Evolutionary conservation across 2,888 invertebrate species (phyloP), one percentile per base, ranked within the genome.

Genomic region (Leptinotarsa haldemani): DNA sequence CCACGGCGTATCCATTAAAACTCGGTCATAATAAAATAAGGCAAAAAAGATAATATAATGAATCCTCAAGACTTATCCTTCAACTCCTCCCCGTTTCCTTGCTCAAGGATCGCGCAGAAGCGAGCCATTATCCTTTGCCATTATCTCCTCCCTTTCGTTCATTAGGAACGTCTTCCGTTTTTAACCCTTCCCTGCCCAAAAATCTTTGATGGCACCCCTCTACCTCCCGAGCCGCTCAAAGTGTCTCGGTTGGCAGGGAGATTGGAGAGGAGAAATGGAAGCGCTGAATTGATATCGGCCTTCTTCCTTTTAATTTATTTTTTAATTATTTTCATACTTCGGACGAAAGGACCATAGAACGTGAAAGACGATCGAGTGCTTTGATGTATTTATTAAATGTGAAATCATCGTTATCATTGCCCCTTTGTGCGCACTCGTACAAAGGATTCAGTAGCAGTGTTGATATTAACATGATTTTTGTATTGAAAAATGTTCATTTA

Each of bases 81-180:
- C 78, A 76, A 80, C 84, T 84, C 83, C 84, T 83, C 84, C 84
- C 83, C 77, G 75, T 78, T 77, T 79, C 74, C 74, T 78, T 75
- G 56, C 56, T 70, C 71, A 77, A 78, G 80, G 75, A 77, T 71
- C 70, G 85, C 86, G 86, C 85, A 85, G 83, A 82, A 85, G 85
- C 85, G 85, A 83, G 83, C 85, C 86, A 86, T 86, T 86, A 86
- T 85, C 84, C 84, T 83, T 83, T 83, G 82, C 84, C 83, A 85
- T 86, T 86, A 85, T 86, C 85, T 86, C 86, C 86, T 86, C 85
- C 86, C 83, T 84, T 85, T 84, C 82, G 83, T 84, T 86, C 86
- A 86, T 86, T 86, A 86, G 85, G 78, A 83, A 82, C 84, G 82
- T 83, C 83, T 83, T 81, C 80, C 79, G 76, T 40, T 75, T 77